phyloP scores from a whole-genome alignment of 2,888 invertebrate species.

The Hypomecis atomaria region DNA sequence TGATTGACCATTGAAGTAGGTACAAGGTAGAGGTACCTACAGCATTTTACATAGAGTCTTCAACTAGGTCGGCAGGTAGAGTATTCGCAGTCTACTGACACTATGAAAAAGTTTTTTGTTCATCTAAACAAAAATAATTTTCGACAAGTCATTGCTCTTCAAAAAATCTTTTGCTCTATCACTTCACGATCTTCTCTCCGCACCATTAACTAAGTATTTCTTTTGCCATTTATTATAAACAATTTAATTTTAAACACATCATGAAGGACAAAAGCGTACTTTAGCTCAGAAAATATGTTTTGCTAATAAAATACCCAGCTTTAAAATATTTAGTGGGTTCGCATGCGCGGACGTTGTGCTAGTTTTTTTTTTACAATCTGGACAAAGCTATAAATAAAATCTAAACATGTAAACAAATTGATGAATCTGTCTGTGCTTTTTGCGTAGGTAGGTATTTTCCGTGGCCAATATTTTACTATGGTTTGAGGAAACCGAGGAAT shows the following conservation, averaged over 20 bases:
- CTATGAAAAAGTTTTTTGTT: too few relatives aligned
- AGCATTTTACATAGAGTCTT: too few relatives aligned
- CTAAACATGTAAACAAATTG: conserved; percentile 37
- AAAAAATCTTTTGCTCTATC: neutral
- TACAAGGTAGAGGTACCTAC: too few relatives aligned
- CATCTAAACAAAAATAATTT: too few relatives aligned
- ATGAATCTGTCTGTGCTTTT: conserved; percentile 33
- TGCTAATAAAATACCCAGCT: conserved; percentile 6
- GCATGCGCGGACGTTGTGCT: conserved; percentile 28
- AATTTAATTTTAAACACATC: conserved; percentile 15
- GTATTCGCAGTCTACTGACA: too few relatives aligned
- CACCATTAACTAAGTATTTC: conserved; percentile 14
- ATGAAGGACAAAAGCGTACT: conserved; percentile 26
- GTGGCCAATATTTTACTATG: conserved; percentile 22
- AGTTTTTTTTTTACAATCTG: conserved; percentile 34
- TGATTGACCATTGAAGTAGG: too few relatives aligned
- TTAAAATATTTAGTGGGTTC: conserved; percentile 15
- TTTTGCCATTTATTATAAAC: conserved; percentile 21
- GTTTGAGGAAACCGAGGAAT: conserved; percentile 7
- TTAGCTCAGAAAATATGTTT: conserved; percentile 13
- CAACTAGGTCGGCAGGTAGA: too few relatives aligned
- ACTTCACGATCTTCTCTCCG: neutral
- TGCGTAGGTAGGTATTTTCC: conserved; percentile 23
- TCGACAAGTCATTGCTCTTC: too few relatives aligned
- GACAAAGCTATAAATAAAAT: conserved; percentile 31